A percentile compares a stretch with the other conserved stretches of the same genome.
phyloP scores from a whole-genome alignment of 2,797 vertebrate species.

The Esox lucius region DNA sequence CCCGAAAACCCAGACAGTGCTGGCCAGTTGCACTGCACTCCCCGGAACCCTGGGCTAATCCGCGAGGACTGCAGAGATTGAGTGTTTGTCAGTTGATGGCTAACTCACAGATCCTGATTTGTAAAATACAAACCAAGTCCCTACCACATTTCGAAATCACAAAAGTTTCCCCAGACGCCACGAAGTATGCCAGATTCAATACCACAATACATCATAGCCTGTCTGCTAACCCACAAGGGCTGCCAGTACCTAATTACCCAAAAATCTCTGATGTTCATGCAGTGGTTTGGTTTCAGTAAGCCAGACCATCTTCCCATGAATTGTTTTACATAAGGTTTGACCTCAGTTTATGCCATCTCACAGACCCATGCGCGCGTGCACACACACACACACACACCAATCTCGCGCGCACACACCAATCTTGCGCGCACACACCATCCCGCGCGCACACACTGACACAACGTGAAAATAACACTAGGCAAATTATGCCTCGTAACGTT shows the following conservation, averaged over 20 bases:
- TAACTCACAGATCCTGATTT: slow-evolving; percentile 4
- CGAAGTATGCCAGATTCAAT: neutral
- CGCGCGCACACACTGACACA: neutral
- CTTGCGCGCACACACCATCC: too few relatives aligned
- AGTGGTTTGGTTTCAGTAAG: neutral
- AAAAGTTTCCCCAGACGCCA: too few relatives aligned
- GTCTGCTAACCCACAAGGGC: neutral
- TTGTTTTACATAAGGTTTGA: neutral
- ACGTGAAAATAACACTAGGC: neutral
- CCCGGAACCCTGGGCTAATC: too few relatives aligned
- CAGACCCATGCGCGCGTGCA: neutral
- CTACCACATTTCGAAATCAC: neutral
- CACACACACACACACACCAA: neutral
- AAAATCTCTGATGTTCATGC: too few relatives aligned
- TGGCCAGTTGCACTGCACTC: too few relatives aligned
- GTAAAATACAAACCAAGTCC: slow-evolving; percentile 9
- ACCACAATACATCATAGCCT: too few relatives aligned
- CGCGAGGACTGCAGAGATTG: too few relatives aligned
- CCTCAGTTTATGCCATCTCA: neutral
- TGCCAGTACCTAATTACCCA: slow-evolving; percentile 7
- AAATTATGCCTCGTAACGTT: neutral
- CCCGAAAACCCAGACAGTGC: too few relatives aligned
- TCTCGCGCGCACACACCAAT: too few relatives aligned
- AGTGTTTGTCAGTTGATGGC: too few relatives aligned
- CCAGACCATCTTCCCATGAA: neutral